A percentile compares a stretch with the other conserved stretches of the same genome.
phyloP scores from a whole-genome alignment of 2,797 vertebrate genomes.

The Heteromormyrus szaboi region DNA sequence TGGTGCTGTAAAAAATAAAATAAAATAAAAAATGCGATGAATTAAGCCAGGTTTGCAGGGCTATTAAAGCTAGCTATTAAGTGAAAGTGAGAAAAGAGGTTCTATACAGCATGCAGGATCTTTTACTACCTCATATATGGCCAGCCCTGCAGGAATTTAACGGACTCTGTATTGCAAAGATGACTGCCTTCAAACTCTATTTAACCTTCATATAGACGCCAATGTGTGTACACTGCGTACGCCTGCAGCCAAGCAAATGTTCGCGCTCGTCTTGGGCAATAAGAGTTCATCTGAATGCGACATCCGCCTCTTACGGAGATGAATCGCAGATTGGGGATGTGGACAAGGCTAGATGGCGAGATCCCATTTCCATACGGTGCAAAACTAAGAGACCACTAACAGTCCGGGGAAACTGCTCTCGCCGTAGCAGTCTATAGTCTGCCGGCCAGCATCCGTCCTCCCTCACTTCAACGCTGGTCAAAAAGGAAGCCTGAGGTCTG shows the following conservation, averaged over 20 bases:
- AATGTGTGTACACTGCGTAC: neutral
- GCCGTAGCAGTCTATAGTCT: neutral
- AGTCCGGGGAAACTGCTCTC: neutral
- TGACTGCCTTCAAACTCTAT: constrained; percentile 7
- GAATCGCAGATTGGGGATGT: neutral
- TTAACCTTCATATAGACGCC: constrained; percentile 20
- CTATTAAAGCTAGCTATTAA: neutral
- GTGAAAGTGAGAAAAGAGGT: neutral
- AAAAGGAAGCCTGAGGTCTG: constrained; percentile 26
- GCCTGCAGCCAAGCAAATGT: neutral
- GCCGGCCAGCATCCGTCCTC: constrained; percentile 16
- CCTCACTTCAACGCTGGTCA: constrained; percentile 20
- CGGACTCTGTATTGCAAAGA: neutral
- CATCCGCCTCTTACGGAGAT: neutral
- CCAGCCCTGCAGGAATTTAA: neutral
- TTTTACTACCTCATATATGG: neutral
- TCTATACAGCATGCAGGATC: neutral
- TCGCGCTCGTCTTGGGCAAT: neutral
- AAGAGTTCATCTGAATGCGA: neutral
- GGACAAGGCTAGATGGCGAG: neutral
- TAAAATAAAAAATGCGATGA: neutral
- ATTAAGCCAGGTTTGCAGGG: neutral
- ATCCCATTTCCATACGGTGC: neutral
- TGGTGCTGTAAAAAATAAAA: no score
- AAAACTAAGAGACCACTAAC: neutral